These are phyloP conservation scores for Chionoecetes opilio DNA, from an alignment of 1,140 invertebrate species.

Conservation along the genomic window DNA sequence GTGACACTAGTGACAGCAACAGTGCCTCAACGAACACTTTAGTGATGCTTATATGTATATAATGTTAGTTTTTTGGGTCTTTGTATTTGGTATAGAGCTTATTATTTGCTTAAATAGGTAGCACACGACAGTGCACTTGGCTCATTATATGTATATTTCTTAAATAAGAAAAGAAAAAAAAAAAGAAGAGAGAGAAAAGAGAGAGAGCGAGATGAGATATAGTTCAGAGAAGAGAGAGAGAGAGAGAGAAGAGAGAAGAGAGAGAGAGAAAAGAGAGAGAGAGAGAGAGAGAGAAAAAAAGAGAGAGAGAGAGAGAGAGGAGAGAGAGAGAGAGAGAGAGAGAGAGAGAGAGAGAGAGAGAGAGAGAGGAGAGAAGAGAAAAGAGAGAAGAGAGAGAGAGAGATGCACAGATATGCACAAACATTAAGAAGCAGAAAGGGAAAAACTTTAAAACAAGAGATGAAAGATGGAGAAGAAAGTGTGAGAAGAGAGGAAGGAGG, in stretches of 20 bases:
- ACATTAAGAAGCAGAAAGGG: no score
- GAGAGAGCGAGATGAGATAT: not conserved
- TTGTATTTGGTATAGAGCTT: no score
- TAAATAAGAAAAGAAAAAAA: not conserved
- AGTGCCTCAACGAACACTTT: no score
- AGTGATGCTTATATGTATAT: no score
- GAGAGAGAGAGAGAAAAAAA: not conserved
- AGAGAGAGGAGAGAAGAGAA: not conserved
- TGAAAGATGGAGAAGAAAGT: not conserved
- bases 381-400: not conserved
- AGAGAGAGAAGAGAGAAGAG: not conserved
- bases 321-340: not conserved
- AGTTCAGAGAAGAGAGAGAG: not conserved
- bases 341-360: not conserved
- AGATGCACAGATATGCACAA: not conserved
- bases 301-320: not conserved
- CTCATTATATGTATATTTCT: no score
- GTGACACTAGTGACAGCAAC: no score
- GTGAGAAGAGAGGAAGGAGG: not conserved
- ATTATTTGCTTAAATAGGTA: no score
- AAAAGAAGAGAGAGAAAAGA: not conserved
- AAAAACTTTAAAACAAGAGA: not conserved
- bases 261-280: not conserved
- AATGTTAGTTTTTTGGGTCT: no score
- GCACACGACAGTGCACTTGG: no score